These are phyloP conservation scores for Rhynchonycteris naso DNA, from an alignment of 2,797 vertebrate species.

Conservation along the genomic window DNA sequence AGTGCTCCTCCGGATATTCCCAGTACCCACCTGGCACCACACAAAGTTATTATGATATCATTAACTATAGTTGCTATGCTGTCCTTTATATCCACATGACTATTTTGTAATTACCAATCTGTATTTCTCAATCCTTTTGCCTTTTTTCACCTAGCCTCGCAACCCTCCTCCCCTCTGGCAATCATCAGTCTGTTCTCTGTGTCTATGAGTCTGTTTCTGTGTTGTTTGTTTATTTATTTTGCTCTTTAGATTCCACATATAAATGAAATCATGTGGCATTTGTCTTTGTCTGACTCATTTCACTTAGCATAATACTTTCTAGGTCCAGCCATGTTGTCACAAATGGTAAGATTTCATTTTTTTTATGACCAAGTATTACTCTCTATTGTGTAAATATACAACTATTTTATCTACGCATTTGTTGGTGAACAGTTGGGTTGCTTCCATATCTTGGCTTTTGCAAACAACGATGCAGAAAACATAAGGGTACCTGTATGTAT, in stretches of 20 bases:
- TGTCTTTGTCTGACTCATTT: background rate
- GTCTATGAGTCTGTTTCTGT: background rate
- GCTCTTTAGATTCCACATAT: background rate
- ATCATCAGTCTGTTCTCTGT: background rate
- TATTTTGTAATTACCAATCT: background rate
- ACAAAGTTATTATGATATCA: no score
- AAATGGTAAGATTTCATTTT: background rate
- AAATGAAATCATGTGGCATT: background rate
- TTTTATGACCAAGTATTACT: background rate
- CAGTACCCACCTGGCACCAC: background rate
- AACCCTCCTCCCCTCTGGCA: background rate
- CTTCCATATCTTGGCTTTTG: background rate
- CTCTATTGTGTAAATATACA: background rate
- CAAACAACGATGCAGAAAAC: background rate
- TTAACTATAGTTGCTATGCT: background rate
- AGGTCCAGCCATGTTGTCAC: background rate
- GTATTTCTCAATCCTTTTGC: background rate
- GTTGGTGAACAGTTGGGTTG: background rate
- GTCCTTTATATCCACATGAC: no score
- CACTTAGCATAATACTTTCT: background rate
- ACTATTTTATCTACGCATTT: background rate
- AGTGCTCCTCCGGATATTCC: background rate
- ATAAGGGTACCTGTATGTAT: background rate
- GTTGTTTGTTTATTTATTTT: background rate
- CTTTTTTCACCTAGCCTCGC: background rate